Conservation (phyloP, 2,888 invertebrate genomes). For the Lasioglossum villosulum region DNA sequence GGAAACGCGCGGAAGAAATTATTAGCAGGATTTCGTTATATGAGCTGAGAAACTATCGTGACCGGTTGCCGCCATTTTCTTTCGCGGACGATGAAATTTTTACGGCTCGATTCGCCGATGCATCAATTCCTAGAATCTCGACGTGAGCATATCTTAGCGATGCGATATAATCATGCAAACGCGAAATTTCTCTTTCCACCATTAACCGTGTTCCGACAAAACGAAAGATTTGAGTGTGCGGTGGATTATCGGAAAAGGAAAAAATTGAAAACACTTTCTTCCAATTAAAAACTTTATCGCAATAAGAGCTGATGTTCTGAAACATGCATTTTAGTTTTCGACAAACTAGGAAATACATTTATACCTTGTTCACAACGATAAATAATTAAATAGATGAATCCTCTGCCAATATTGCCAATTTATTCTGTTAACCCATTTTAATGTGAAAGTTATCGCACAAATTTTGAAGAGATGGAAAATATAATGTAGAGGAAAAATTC, state of each 20-base stretch:
- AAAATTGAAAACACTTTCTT: neutral
- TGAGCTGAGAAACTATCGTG: slow-evolving; percentile 1
- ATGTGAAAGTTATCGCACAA: neutral
- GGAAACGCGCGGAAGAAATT: neutral
- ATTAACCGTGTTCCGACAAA: neutral
- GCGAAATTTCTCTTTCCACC: slow-evolving; percentile 29
- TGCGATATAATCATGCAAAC: slow-evolving; percentile 25
- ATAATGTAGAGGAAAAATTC: no score
- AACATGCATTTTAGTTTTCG: neutral
- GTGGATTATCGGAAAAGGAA: neutral
- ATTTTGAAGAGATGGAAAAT: neutral
- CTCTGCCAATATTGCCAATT: neutral
- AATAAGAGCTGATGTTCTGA: neutral
- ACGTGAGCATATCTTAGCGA: slow-evolving; percentile 27
- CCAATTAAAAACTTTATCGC: neutral
- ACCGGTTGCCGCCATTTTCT: slow-evolving; percentile 28
- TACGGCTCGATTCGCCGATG: slow-evolving; percentile 24
- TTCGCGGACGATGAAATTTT: slow-evolving; percentile 33
- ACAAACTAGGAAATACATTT: neutral
- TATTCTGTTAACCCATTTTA: neutral
- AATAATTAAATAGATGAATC: neutral
- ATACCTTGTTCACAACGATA: neutral
- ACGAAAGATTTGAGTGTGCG: neutral
- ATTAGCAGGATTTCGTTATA: slow-evolving; percentile 1
- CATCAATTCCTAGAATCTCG: slow-evolving; percentile 31